Evolutionary conservation across 2,888 invertebrate species (phyloP).

Genomic region (Lasioglossum morio): DNA sequence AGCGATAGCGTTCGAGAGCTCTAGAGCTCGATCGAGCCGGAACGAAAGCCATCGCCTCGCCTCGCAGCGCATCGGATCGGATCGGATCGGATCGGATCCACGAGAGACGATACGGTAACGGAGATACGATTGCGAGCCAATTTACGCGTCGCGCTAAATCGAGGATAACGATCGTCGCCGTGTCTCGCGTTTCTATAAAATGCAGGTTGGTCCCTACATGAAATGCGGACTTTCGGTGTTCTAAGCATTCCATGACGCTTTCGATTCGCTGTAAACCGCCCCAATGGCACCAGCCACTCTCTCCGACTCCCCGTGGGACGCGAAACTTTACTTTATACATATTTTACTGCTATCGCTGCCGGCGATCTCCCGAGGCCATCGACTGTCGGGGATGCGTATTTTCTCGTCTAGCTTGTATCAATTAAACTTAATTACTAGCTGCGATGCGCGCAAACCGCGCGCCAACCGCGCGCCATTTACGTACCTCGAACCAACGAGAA

Average conservation of each 20-base stretch:
- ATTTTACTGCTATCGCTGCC: constrained; percentile 30
- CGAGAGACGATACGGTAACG: neutral
- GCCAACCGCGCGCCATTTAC: neutral
- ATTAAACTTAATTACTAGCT: constrained; percentile 24
- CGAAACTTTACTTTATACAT: constrained; percentile 25
- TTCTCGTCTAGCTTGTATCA: constrained; percentile 8
- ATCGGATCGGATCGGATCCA: neutral
- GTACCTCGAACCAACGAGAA: too few relatives aligned
- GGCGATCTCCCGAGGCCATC: constrained; percentile 26
- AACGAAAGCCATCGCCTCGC: neutral
- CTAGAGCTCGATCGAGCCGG: neutral
- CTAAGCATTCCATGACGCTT: neutral
- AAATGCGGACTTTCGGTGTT: neutral
- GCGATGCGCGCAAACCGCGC: neutral
- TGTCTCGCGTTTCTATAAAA: neutral
- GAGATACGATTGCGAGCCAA: neutral
- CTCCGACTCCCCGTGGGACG: neutral
- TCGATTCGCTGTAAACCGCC: neutral
- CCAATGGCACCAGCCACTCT: neutral
- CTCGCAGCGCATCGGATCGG: neutral
- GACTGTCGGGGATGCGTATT: constrained; percentile 20
- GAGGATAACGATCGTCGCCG: neutral
- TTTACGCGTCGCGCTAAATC: neutral
- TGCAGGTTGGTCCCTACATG: neutral
- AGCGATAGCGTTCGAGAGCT: constrained; percentile 1